phyloP scores from a whole-genome alignment of 2,888 invertebrate genomes.

The Syritta pipiens region DNA sequence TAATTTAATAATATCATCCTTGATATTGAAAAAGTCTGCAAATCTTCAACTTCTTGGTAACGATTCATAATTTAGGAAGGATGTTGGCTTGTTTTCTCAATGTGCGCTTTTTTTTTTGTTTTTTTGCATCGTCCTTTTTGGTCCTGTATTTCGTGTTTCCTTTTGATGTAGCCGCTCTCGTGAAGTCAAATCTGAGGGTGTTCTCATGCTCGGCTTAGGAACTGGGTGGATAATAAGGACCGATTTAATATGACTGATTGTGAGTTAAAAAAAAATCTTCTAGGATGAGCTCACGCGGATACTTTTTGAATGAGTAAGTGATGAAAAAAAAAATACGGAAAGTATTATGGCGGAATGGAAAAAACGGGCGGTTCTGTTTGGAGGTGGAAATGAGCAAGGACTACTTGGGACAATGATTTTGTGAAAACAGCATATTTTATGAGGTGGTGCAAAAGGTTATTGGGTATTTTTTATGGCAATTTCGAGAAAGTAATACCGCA shows the following conservation, averaged over 20 bases:
- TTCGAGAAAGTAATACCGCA: slow-evolving; percentile 12
- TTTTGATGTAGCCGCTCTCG: slow-evolving; percentile 8
- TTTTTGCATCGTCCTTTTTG: not conserved
- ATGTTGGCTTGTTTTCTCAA: not conserved
- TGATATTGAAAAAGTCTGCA: slow-evolving; percentile 34
- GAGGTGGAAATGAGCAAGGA: slow-evolving; percentile 11
- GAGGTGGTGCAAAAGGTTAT: slow-evolving; percentile 37
- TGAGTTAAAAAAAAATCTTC: not conserved
- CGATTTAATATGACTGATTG: slow-evolving; percentile 23
- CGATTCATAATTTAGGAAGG: slow-evolving; percentile 30
- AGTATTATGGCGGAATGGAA: not conserved
- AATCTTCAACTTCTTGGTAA: slow-evolving; percentile 45
- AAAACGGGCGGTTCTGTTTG: not conserved
- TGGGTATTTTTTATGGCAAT: slow-evolving; percentile 21
- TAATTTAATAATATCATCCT: slow-evolving; percentile 57
- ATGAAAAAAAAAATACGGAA: slow-evolving; percentile 8
- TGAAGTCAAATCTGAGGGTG: slow-evolving; percentile 27
- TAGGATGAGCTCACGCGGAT: slow-evolving; percentile 31
- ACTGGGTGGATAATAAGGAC: too few relatives aligned
- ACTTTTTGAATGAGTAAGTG: slow-evolving; percentile 29
- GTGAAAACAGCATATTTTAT: slow-evolving; percentile 30
- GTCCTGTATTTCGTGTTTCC: not conserved
- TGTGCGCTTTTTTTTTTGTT: slow-evolving; percentile 1
- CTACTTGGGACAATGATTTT: slow-evolving; percentile 36
- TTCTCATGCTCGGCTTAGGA: not conserved